Percentiles rank a stretch among this genome's conserved stretches.
Conservation (phyloP, 1,140 invertebrate species). For the Euwallacea fornicatus region DNA sequence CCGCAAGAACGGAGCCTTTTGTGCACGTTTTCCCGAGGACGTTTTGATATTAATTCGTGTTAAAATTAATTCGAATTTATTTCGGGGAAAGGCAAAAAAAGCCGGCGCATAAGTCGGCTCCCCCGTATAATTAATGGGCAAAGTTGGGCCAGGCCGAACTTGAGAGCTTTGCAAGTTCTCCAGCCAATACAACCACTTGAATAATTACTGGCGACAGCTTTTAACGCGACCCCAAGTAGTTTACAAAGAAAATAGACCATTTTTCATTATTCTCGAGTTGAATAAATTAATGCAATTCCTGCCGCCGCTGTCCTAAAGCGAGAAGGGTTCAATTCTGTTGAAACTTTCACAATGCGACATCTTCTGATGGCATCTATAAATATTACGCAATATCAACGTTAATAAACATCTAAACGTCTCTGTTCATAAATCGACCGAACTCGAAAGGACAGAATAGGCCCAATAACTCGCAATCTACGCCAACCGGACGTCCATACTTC, state of each 20-base stretch:
- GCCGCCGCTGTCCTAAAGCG: no score
- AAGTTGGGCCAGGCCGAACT: constrained; percentile 46
- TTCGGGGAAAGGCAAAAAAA: constrained; percentile 29
- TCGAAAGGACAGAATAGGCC: not conserved
- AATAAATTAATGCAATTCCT: constrained; percentile 44
- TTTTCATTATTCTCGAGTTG: constrained; percentile 40
- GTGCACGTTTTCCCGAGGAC: not conserved
- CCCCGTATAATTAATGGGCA: constrained; percentile 47
- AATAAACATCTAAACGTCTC: no score
- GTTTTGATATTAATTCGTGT: constrained; percentile 31
- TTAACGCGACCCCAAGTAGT: constrained; percentile 47
- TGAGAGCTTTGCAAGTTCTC: constrained; percentile 49
- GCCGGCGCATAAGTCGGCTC: constrained; percentile 40
- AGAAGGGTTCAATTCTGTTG: no score
- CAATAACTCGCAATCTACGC: constrained; percentile 32
- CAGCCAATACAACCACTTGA: constrained; percentile 49
- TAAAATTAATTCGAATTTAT: constrained; percentile 41
- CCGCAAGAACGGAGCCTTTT: not conserved
- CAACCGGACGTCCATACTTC: constrained; percentile 11
- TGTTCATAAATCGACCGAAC: no score
- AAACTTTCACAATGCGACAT: no score
- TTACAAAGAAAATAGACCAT: constrained; percentile 50
- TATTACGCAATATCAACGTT: no score
- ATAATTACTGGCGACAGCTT: constrained; percentile 51
- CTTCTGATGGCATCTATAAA: no score